These are phyloP conservation scores for Drosophila malerkotliana DNA, from an alignment of 1,140 invertebrate genomes.

Conservation along the genomic window DNA sequence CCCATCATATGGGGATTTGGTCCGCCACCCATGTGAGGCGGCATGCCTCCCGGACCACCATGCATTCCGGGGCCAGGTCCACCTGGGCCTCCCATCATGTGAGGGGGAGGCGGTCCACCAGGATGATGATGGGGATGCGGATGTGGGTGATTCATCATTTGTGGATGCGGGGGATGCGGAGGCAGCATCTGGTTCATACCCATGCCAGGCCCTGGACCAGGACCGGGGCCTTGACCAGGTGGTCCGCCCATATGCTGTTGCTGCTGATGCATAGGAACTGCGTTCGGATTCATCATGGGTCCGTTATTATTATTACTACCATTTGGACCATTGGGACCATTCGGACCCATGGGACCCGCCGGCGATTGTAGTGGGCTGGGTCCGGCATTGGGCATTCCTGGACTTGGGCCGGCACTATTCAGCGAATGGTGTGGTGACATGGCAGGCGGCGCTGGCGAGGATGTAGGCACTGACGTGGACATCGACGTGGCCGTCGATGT, in stretches of 20 bases:
- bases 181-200: slow-evolving; percentile 82
- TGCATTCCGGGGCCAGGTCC: slow-evolving; percentile 54
- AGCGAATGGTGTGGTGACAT: slow-evolving; percentile 79
- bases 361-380: slow-evolving; percentile 79
- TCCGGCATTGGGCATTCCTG: slow-evolving; percentile 70
- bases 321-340: slow-evolving; percentile 53
- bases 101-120: slow-evolving; percentile 65
- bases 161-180: slow-evolving; percentile 72
- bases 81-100: slow-evolving; percentile 65
- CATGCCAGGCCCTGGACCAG: slow-evolving; percentile 59
- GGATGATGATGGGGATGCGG: slow-evolving; percentile 62
- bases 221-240: slow-evolving; percentile 48
- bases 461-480: slow-evolving; percentile 81
- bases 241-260: slow-evolving; percentile 70
- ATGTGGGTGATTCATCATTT: slow-evolving; percentile 73
- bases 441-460: slow-evolving; percentile 80
- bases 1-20: slow-evolving; percentile 76
- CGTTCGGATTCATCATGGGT: slow-evolving; percentile 79
- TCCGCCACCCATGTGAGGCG: slow-evolving; percentile 65
- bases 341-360: slow-evolving; percentile 79
- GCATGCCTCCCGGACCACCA: slow-evolving; percentile 68
- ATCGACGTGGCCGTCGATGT: slow-evolving; percentile 53
- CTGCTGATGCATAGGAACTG: slow-evolving; percentile 80
- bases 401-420: slow-evolving; percentile 73
- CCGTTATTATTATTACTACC: slow-evolving; percentile 82